These are phyloP conservation scores for Onychorhynchus coronatus DNA, from an alignment of 2,113 vertebrate species.

Conservation along the genomic window DNA sequence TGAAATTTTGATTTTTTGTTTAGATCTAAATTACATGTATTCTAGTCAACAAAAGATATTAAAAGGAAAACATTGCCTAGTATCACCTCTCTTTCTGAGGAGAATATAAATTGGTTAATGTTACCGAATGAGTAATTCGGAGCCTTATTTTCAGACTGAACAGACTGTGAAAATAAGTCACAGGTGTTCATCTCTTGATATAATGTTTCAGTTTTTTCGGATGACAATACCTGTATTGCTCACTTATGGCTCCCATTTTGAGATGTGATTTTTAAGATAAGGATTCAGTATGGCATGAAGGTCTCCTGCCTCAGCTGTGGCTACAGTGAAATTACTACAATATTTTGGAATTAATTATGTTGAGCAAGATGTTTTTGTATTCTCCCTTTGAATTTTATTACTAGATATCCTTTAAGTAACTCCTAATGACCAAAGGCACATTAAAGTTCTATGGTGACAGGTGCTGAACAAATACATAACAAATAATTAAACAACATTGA, in stretches of 20 bases:
- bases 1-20: background rate
- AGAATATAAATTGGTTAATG: background rate
- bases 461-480: background rate
- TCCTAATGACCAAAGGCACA: background rate
- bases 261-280: background rate
- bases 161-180: background rate
- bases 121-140: background rate
- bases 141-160: background rate
- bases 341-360: background rate
- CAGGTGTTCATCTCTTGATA: background rate
- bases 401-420: background rate
- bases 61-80: background rate
- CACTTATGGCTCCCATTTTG: background rate
- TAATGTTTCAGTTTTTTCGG: background rate
- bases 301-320: background rate
- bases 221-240: background rate
- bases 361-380: background rate
- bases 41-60: background rate
- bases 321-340: background rate
- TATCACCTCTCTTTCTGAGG: background rate
- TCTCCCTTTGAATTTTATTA: background rate
- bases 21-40: background rate
- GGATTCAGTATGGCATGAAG: background rate
- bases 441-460: background rate
- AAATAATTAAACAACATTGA: background rate